A percentile compares a stretch with the other conserved stretches of the same genome.
Evolutionary conservation across 2,113 vertebrate genomes (phyloP).

Genomic region (Odontophorus gujanensis): DNA sequence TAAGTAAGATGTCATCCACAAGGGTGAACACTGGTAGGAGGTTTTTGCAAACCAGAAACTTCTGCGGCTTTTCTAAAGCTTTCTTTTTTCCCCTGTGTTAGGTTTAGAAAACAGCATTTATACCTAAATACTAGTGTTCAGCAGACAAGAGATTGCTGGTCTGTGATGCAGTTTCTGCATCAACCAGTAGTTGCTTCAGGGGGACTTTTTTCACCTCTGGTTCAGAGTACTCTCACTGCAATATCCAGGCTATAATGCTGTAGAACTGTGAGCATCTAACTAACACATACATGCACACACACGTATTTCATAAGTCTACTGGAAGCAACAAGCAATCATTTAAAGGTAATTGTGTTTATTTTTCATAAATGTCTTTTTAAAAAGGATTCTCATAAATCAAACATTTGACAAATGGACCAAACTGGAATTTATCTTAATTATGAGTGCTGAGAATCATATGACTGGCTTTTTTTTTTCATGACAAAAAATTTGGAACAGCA

Average conservation of each 20-base stretch:
- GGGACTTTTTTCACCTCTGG: neutral
- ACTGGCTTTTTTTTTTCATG: neutral
- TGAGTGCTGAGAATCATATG: neutral
- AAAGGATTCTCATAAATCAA: constrained; percentile 37
- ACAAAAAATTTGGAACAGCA: constrained; percentile 43
- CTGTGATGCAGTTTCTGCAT: neutral
- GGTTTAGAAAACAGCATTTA: neutral
- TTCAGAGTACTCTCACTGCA: neutral
- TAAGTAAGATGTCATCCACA: neutral
- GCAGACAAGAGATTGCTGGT: neutral
- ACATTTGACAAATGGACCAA: neutral
- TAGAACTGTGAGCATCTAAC: constrained; percentile 17
- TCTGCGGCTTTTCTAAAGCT: neutral
- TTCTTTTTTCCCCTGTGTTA: accelerated
- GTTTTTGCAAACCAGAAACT: neutral
- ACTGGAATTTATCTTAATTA: constrained; percentile 60
- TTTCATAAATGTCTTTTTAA: constrained; percentile 44
- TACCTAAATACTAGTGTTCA: neutral
- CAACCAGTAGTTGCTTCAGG: neutral
- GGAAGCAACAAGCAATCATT: constrained; percentile 21
- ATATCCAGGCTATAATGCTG: neutral
- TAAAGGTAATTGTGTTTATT: constrained; percentile 36
- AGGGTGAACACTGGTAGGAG: accelerated
- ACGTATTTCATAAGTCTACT: constrained; percentile 13
- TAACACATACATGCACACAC: neutral